Conservation (phyloP, 2,113 vertebrate species). For the Gopherus evgoodei region DNA sequence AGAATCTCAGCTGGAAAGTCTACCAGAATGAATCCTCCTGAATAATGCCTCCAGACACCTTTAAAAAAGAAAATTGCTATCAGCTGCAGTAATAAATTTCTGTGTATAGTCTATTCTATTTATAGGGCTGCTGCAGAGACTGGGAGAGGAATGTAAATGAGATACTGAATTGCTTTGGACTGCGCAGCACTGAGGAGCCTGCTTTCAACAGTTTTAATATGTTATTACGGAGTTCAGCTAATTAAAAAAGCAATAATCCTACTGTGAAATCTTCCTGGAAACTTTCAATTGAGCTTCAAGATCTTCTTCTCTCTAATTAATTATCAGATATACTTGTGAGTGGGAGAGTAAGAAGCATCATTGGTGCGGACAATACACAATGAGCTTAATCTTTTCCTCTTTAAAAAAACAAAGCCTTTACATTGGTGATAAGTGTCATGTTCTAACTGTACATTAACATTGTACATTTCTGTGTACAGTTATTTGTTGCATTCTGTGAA, state of each 20-base stretch:
- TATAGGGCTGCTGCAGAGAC: conserved; percentile 54
- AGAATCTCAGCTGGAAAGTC: conserved; percentile 66
- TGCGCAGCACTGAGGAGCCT: neutral
- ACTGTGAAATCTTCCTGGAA: neutral
- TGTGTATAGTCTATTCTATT: conserved; percentile 70
- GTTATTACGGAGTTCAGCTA: neutral
- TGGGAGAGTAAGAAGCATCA: accelerated
- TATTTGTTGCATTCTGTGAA: neutral
- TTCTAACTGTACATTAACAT: neutral
- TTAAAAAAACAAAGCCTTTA: neutral
- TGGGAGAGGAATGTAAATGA: conserved; percentile 58
- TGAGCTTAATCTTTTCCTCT: neutral
- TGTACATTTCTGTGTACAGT: neutral
- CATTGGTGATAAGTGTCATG: neutral
- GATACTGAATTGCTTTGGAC: neutral
- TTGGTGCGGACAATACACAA: neutral
- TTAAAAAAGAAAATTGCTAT: conserved; percentile 69
- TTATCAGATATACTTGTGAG: neutral
- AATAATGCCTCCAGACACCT: conserved; percentile 73
- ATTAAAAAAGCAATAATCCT: conserved; percentile 12
- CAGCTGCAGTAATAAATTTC: conserved; percentile 71
- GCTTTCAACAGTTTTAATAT: conserved; percentile 29
- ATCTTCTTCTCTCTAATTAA: conserved; percentile 21
- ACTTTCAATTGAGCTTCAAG: neutral
- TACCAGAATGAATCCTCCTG: conserved; percentile 66